A percentile compares a stretch with the other conserved stretches of the same genome.
Evolutionary conservation across 2,888 invertebrate genomes (phyloP).

Genomic region (Drosophila nigricruria): DNA sequence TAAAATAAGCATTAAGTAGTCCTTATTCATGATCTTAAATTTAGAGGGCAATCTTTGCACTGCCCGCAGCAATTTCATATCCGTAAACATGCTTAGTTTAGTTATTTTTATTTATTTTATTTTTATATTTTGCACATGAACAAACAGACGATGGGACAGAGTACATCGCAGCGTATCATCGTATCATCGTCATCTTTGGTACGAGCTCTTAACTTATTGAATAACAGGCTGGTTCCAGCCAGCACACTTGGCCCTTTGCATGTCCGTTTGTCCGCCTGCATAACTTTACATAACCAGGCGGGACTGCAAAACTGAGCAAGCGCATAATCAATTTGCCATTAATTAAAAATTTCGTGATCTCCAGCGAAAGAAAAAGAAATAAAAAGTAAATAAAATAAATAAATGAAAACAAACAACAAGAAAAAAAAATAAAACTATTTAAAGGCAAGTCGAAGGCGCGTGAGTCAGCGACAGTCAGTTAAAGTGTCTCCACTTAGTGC

Average conservation of each 20-base stretch:
- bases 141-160: slow-evolving; percentile 7
- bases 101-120: slow-evolving; percentile 9
- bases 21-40: neutral
- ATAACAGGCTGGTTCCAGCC: slow-evolving; percentile 62
- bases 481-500: slow-evolving; percentile 31
- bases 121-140: neutral
- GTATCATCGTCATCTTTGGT: slow-evolving; percentile 27
- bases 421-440: slow-evolving; percentile 26
- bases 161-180: slow-evolving; percentile 23
- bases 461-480: slow-evolving; percentile 54
- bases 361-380: slow-evolving; percentile 4
- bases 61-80: slow-evolving; percentile 48
- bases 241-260: slow-evolving; percentile 49
- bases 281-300: slow-evolving; percentile 67
- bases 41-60: slow-evolving; percentile 7
- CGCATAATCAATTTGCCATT: slow-evolving; percentile 71
- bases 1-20: neutral
- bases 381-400: slow-evolving; percentile 5
- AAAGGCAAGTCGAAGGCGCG: slow-evolving; percentile 37
- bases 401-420: slow-evolving; percentile 16
- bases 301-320: slow-evolving; percentile 58
- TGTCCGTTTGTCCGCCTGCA: slow-evolving; percentile 49
- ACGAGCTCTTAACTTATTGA: slow-evolving; percentile 59
- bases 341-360: slow-evolving; percentile 66
- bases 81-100: slow-evolving; percentile 62